These are phyloP conservation scores for Epirrhoe alternata DNA, from an alignment of 2,888 invertebrate species.

Conservation along the genomic window DNA sequence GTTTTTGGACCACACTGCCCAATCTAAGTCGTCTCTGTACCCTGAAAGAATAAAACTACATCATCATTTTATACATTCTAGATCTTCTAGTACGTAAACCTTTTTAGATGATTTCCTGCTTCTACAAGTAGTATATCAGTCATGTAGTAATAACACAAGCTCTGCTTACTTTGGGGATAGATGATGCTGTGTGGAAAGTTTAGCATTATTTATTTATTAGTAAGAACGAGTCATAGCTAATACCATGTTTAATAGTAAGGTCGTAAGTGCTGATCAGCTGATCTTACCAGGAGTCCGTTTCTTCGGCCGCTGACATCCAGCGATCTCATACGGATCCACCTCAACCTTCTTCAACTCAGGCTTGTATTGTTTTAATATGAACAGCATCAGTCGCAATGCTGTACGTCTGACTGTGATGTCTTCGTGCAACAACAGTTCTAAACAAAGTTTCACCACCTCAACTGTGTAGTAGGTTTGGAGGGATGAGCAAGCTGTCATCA, in stretches of 20 bases:
- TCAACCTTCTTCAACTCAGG: constrained; percentile 85
- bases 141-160: too few relatives aligned
- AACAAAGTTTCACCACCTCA: constrained; percentile 86
- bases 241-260: too few relatives aligned
- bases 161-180: too few relatives aligned
- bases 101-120: too few relatives aligned
- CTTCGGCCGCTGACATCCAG: constrained; percentile 56
- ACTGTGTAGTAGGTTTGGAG: constrained; percentile 88
- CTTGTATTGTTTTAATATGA: constrained; percentile 90
- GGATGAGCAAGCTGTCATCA: constrained; percentile 90
- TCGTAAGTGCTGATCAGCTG: not conserved
- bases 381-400: constrained; percentile 86
- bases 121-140: too few relatives aligned
- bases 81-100: too few relatives aligned
- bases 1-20: constrained; percentile 89
- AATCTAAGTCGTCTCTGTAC: constrained; percentile 89
- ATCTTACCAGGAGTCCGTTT: constrained; percentile 66
- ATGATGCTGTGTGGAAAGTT: too few relatives aligned
- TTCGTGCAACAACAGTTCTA: constrained; percentile 89
- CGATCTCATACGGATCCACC: constrained; percentile 84
- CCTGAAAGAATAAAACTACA: constrained; percentile 59
- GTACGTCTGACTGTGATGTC: constrained; percentile 91
- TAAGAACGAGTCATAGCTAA: too few relatives aligned
- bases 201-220: too few relatives aligned
- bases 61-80: not conserved